Conservation (phyloP, 1,140 invertebrate species). For the Homarus americanus region DNA sequence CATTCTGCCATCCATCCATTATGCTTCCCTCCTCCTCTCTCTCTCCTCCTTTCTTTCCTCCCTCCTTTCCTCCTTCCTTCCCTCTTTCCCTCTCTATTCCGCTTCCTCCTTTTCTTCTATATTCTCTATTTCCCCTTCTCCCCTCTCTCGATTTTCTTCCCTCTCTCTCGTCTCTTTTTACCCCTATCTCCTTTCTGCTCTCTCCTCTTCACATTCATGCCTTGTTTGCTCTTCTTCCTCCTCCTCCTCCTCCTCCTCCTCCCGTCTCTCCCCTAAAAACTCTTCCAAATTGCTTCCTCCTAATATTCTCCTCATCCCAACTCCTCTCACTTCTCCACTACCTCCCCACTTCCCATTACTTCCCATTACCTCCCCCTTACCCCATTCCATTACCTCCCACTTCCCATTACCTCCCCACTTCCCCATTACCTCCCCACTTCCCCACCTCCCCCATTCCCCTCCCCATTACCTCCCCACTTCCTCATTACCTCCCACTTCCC, state of each 20-base stretch:
- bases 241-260: too few relatives aligned
- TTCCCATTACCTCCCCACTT: neutral
- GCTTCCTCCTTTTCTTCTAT: conserved; percentile 1
- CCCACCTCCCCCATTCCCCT: neutral
- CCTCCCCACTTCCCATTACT: neutral
- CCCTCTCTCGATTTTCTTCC: too few relatives aligned
- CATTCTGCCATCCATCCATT: neutral
- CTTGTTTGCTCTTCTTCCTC: neutral
- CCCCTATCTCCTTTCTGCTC: too few relatives aligned
- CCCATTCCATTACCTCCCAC: neutral
- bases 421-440: neutral
- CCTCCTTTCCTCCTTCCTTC: neutral
- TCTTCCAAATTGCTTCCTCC: too few relatives aligned
- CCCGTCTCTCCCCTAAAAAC: too few relatives aligned
- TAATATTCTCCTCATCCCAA: neutral
- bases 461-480: neutral
- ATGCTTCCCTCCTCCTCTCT: neutral
- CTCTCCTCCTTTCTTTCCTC: neutral
- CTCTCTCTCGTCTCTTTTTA: too few relatives aligned
- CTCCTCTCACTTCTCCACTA: neutral
- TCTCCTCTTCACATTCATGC: neutral
- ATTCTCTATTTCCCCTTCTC: conserved; percentile 9
- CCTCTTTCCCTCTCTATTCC: neutral
- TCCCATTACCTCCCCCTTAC: neutral
- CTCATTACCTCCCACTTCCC: neutral